Evolutionary conservation across 2,888 invertebrate species (phyloP).

Genomic region (Ormyrus nitidulus): DNA sequence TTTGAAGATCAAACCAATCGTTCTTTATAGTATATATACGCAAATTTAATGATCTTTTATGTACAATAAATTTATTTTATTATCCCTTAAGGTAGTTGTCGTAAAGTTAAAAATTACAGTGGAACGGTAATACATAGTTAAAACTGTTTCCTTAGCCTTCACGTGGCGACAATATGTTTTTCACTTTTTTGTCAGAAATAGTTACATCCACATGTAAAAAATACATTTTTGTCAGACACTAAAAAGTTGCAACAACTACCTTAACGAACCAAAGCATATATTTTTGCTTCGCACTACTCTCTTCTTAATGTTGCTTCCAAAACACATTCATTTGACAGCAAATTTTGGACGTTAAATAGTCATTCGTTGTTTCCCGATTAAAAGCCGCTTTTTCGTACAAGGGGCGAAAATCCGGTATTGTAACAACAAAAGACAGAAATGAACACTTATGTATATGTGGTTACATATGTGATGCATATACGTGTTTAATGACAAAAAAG

Average conservation of each 20-base stretch:
- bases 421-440: conserved; percentile 10
- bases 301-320: not conserved
- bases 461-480: not conserved
- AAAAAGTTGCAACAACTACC: conserved; percentile 9
- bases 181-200: too few species aligned
- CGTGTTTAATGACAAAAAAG: conserved; percentile 6
- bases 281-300: not conserved
- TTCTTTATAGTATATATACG: conserved; percentile 27
- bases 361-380: conserved; percentile 53
- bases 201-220: too few species aligned
- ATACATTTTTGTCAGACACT: conserved; percentile 13
- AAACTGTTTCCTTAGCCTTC: too few species aligned
- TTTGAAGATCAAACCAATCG: conserved; percentile 40
- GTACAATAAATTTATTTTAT: conserved; percentile 15
- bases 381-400: conserved; percentile 34
- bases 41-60: conserved; percentile 13
- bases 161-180: too few species aligned
- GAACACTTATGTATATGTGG: conserved; percentile 25
- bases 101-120: too few species aligned
- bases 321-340: conserved; percentile 12
- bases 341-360: conserved; percentile 43
- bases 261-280: not conserved
- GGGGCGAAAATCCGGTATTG: not conserved
- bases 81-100: not conserved
- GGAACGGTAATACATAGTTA: too few species aligned